Base-by-base conservation (phyloP, 2,113 vertebrate species). In the Gnathonemus longibarbis region DNA sequence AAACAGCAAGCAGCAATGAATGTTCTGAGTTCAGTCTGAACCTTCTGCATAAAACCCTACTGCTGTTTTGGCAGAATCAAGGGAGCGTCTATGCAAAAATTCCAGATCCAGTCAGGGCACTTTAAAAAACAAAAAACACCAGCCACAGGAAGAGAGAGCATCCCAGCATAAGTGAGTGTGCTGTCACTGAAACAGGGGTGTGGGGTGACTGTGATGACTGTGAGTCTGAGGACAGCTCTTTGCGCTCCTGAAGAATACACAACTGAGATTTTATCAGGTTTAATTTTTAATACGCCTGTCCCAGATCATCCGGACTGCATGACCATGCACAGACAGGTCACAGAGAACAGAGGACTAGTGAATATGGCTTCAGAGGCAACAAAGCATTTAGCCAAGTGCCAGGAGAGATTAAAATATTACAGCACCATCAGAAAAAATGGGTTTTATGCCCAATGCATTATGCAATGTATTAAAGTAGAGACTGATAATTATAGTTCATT, bases 181-280 rank as follows among this genome's bases (percentile, higher is more conserved):
- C 48, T 19, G n/a, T 49, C 39, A 1, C 6, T 21, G 39, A 45
- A 45, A 83, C 27, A 1, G 62, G 62, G 27, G 10, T 21, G 77
- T 24, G 31, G 17, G 19, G 13, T 24, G 48, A 50, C 21, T 13
- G 42, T 5, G n/a, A 24, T 35, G n/a, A 19, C 24, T 15, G 56
- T n/a, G 2, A 49, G n/a, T 9, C n/a, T 45, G 74, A 42, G 74
- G 3, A 83, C 39, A 45, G 42, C 19, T 83, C 77, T 45, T 21
- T 13, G 42, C 17, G 42, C 42, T 39, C 77, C 19, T 45, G 15
- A 42, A 19, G 35, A 7, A 83, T 45, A 45, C 42, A 45, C 77
- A 24, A 11, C 21, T 89, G 50, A 89, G 70, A 56, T 74, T 70
- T 70, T 49, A 86, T 66, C 46, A 85, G 74, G 42, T 90, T 90